Evolutionary conservation across 2,797 vertebrate genomes (phyloP).

Genomic region (Lateolabrax maculatus): DNA sequence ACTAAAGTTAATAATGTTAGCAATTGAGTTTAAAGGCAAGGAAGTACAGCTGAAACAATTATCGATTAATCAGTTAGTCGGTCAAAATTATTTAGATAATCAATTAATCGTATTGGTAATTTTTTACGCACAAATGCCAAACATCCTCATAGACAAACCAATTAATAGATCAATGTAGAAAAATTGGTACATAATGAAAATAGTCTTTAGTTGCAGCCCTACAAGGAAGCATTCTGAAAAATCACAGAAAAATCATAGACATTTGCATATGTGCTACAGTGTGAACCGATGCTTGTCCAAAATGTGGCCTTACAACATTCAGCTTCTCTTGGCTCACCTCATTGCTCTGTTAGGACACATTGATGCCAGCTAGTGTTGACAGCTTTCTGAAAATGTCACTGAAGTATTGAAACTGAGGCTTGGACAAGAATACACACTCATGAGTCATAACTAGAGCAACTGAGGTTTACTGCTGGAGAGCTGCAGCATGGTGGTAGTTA

Average conservation of each 20-base stretch:
- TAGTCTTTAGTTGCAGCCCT: too few species aligned
- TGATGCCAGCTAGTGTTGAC: too few species aligned
- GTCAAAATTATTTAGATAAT: too few species aligned
- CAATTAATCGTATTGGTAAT: too few species aligned
- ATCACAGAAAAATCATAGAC: too few species aligned
- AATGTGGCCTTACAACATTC: neutral
- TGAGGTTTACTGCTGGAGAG: neutral
- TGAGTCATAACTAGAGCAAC: slow-evolving; percentile 1
- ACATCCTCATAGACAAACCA: neutral
- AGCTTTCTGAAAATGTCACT: slow-evolving; percentile 1
- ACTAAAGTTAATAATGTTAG: neutral
- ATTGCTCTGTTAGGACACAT: neutral
- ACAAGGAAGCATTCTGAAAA: too few species aligned
- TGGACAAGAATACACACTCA: neutral
- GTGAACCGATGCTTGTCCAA: too few species aligned
- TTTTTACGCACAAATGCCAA: neutral
- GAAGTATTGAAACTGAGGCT: neutral
- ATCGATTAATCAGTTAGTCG: neutral
- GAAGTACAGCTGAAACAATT: neutral
- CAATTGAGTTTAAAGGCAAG: neutral
- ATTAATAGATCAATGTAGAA: too few species aligned
- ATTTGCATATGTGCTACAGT: neutral
- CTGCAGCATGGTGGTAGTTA: neutral
- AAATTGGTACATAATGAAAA: too few species aligned
- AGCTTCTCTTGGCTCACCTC: neutral